Base-by-base conservation (phyloP, 2,113 vertebrate genomes). In the Beaufortia kweichowensis region DNA sequence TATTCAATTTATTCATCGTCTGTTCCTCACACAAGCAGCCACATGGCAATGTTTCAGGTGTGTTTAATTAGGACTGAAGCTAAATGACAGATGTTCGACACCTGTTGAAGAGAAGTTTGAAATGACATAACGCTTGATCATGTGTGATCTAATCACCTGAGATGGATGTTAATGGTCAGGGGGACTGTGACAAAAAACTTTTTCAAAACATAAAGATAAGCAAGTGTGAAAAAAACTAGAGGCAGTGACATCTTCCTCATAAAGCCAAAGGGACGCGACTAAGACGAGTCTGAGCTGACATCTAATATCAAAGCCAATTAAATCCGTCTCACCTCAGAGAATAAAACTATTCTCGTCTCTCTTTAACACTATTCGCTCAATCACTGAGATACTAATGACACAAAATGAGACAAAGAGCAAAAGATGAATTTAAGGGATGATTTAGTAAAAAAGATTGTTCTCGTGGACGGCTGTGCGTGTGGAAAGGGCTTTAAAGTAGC, bases 231-330 rank as follows among this genome's bases (percentile, higher is more conserved):
- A 46, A 29, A 48, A 31, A 43, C 10, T 24, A 31, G 17, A 50
- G 50, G 17, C 19, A 2, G 6, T 53, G 48, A 53, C 19, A 53
- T 21, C 48, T 53, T 53, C 19, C 19, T 21, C n/a, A 21, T 19
- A n/a, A 7, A 21, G 19, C 65, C 11, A 50, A 28, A 67, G 43
- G 65, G 17, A 28, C 43, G 26, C 2, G 4, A 21, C 39, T 24
- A 11, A 43, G 26, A 28, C 29, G 26, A 31, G 62, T 67, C 66
- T 50, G 19, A 48, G 23, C 23, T n/a, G 24, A 29, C 61, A 53
- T 55, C 35, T 56, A 70, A 57, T 50, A 56, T 74, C 26, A 73
- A 72, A 81, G 61, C 24, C 62, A 65, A 68, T 77, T 67, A 81
- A 74, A 53, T 67, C 55, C 14, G 29, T 53, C 62, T 62, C 63